phyloP scores from a whole-genome alignment of 1,140 invertebrate species.

The Sminthurides bifidus region DNA sequence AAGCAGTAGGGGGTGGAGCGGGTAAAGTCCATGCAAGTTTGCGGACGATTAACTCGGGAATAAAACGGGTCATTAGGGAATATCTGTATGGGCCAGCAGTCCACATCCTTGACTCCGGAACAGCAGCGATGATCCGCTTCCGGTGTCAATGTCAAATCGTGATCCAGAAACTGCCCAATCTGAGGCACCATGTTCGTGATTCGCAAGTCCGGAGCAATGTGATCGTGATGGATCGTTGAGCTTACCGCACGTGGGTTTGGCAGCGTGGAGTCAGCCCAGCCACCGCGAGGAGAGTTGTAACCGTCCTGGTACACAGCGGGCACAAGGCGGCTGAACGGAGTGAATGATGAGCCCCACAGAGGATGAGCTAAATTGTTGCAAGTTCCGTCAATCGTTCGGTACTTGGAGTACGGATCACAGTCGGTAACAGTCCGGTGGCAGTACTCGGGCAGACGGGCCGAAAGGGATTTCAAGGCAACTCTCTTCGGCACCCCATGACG shows the following conservation, averaged over 20 bases:
- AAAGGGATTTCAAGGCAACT: constrained; percentile 11
- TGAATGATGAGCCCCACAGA: constrained; percentile 22
- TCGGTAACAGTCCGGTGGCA: constrained; percentile 14
- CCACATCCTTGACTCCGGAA: constrained; percentile 14
- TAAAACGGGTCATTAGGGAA: constrained; percentile 86
- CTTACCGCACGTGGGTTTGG: constrained; percentile 73
- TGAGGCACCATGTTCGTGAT: constrained; percentile 30
- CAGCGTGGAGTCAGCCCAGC: constrained; percentile 58
- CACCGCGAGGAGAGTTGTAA: constrained; percentile 22
- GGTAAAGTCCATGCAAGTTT: constrained; percentile 30
- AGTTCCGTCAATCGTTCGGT: constrained; percentile 26
- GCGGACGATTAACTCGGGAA: constrained; percentile 35
- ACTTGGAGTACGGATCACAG: constrained; percentile 15
- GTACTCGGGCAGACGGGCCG: constrained; percentile 17
- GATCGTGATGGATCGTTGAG: constrained; percentile 76
- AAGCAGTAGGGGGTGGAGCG: constrained; percentile 28
- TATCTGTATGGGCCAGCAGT: constrained; percentile 49
- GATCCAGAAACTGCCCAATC: constrained; percentile 29
- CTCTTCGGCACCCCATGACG: constrained; percentile 15
- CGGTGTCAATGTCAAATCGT: constrained; percentile 28
- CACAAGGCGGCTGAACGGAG: constrained; percentile 19
- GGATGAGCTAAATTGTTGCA: constrained; percentile 28
- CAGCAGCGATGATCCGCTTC: constrained; percentile 19
- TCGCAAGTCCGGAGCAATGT: constrained; percentile 59
- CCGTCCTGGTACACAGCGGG: constrained; percentile 27